Evolutionary conservation across 2,888 invertebrate species (phyloP), one percentile per base, ranked within the genome.

Genomic region (Drosophila mimica): DNA sequence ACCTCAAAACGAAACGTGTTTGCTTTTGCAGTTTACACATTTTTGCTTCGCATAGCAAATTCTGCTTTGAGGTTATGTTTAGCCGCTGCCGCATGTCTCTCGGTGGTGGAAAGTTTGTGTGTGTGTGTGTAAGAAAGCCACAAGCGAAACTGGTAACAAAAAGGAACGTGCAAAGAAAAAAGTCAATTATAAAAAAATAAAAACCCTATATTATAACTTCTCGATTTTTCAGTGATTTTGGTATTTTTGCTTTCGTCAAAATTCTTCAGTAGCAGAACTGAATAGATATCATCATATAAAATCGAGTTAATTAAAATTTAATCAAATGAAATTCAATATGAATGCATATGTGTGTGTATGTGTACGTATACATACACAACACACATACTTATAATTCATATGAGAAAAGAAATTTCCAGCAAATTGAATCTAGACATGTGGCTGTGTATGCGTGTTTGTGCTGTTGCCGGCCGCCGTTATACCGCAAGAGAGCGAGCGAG

Each of bases 201-300:
- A 36, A 17, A 38, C 34, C 2, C 30, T 51, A 34, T 30, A 58
- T 20, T 34, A 62, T 30, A 36, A 7, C 51, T 58, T 40, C 73
- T 83, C 77, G 72, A 89, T 74, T 73, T 79, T 66, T 92, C 92
- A 92, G 92, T 81, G 77, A 66, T 70, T 89, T 92, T 93, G 92
- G 92, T 92, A 93, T 92, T 92, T 91, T 80, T 84, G 73, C 62
- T 92, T 48, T 93, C 93, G 81, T 91, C 93, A 93, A 83, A 78
- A 68, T 74, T 84, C 77, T 87, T 93, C 93, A 92, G 93, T 92
- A 93, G 93, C 93, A 93, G 93, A 93, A 93, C 93, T 93, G 93
- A 77, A 81, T 79, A 36, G 40, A 53, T 74, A 79, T 93, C 92
- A 92, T 92, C 93, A 92, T 91, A 57, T 51, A 78, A 81, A 90